Percentiles rank a stretch among this genome's conserved stretches.
phyloP scores from a whole-genome alignment of 2,113 vertebrate genomes.

The Rhynchomys soricoides region DNA sequence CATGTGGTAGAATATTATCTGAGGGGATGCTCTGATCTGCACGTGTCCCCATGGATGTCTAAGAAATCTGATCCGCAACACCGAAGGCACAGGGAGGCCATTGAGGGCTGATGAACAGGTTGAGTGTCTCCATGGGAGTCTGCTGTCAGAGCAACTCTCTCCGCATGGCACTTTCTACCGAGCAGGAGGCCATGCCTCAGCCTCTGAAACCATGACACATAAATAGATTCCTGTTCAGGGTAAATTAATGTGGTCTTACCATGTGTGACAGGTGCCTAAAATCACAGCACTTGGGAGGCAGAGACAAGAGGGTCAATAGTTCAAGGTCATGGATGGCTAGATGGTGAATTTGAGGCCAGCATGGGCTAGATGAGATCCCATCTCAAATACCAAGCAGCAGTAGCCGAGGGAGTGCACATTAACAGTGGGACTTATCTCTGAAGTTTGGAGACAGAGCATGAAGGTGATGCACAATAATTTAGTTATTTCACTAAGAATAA shows the following conservation, averaged over 20 bases:
- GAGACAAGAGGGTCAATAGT: background rate
- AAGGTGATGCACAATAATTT: background rate
- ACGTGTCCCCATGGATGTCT: background rate
- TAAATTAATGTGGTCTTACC: background rate
- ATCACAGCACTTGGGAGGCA: background rate
- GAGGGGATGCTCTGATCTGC: background rate
- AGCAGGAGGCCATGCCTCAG: background rate
- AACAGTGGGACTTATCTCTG: rapidly evolving
- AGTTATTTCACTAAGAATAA: background rate
- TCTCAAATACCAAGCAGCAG: background rate
- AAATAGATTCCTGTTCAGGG: background rate
- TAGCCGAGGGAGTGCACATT: background rate
- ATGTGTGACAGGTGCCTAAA: background rate
- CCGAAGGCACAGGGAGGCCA: background rate
- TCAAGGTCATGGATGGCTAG: background rate
- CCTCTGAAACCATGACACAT: background rate
- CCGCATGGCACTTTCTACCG: background rate
- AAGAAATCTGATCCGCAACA: background rate
- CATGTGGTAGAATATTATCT: background rate
- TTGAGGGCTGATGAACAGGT: background rate
- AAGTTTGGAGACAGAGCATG: background rate
- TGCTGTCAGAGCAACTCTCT: background rate
- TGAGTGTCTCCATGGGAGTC: background rate
- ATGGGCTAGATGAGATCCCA: background rate
- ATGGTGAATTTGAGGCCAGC: background rate